Conservation (phyloP, 2,888 invertebrate species). For the Dinocampus coccinellae region DNA sequence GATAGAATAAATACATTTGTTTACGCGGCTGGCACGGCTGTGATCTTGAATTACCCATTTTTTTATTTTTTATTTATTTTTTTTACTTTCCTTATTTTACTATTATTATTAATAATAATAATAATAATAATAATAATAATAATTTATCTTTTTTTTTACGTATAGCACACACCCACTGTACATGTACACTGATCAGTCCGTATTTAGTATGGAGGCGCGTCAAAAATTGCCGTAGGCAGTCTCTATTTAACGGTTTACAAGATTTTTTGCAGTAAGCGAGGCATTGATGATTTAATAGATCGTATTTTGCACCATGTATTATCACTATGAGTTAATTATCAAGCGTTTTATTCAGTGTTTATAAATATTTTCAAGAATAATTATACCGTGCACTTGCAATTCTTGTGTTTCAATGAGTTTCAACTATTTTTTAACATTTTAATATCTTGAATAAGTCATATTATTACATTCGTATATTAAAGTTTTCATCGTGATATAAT, state of each 20-base stretch:
- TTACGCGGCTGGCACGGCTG: conserved; percentile 56
- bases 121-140: no score
- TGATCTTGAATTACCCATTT: conserved; percentile 62
- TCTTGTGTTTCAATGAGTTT: no score
- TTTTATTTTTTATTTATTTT: background rate
- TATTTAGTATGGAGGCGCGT: conserved; percentile 41
- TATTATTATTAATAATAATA: no score
- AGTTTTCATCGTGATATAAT: background rate
- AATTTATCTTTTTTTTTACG: no score
- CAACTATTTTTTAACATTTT: background rate
- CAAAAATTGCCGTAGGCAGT: conserved; percentile 2
- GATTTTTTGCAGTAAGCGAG: conserved; percentile 27
- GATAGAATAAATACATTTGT: conserved; percentile 75
- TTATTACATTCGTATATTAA: background rate
- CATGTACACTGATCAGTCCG: conserved; percentile 28
- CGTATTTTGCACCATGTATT: conserved; percentile 16
- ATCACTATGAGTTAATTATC: conserved; percentile 16
- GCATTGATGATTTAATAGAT: conserved; percentile 34
- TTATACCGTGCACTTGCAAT: background rate
- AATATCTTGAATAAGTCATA: background rate
- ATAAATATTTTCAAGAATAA: conserved; percentile 15
- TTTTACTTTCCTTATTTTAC: background rate
- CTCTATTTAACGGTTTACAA: conserved; percentile 32
- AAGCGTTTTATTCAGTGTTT: conserved; percentile 16
- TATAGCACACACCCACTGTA: background rate